Evolutionary conservation across 2,888 invertebrate genomes (phyloP), one percentile per base, ranked within the genome.

Genomic region (Eristalis intricaria): DNA sequence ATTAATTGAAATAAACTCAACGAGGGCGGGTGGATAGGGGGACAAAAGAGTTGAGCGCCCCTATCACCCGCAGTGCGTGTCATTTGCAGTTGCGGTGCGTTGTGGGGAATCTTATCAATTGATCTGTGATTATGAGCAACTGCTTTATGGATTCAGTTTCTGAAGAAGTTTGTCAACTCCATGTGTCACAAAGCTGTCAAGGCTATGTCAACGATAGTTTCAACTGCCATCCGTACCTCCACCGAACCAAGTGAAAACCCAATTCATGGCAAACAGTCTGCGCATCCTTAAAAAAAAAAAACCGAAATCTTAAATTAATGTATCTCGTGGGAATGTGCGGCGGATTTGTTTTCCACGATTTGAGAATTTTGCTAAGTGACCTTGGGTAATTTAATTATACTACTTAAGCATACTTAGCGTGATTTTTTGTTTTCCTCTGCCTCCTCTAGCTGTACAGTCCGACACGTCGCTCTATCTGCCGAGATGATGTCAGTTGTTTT

Each of bases 401-500:
- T 64, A 69, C 64, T 79, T 78, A 73, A 61, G 60, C 22, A 56
- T 56, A 68, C 56, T 75, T 66, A 75, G 76, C 56, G 38, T 73
- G 66, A 84, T 80, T 66, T 75, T 11, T 35, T 68, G 56, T 8
- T 19, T 63, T 40, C 63, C 4, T 13, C 15, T 4, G 5, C 19
- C 7, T 50, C 50, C 19, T 19, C 19, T 19, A n/a, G n/a, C 7
- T 11, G 38, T 40, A 43, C 69, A 43, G n/a, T n/a, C n/a, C n/a
- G 29, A 70, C 1, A 19, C 23, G 63, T 23, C 7, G 29, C 40
- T 64, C 35, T 73, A 13, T 43, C 60, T 23, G 7, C 10, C 69
- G 29, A 23, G 76, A 23, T 77, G 76, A 73, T 77, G 81, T 77
- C 81, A 81, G 76, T 15, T 50, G 65, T 32, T 32, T 32, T 32